phyloP scores from a whole-genome alignment of 2,797 vertebrate species.

The Periophthalmus magnuspinnatus region DNA sequence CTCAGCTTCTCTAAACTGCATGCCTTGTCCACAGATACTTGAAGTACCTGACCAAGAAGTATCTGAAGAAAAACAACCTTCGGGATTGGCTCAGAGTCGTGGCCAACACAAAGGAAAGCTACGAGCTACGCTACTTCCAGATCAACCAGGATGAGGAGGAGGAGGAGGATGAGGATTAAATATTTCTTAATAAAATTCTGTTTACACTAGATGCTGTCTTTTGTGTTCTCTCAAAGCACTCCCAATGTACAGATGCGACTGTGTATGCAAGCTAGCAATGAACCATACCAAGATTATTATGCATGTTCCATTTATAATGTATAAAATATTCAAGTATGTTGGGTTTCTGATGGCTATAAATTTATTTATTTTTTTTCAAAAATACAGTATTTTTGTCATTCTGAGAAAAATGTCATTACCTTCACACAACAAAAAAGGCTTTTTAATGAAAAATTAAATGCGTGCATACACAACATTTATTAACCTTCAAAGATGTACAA shows the following conservation, averaged over 20 bases:
- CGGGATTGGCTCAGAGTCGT: conserved; percentile 90
- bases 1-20: not conserved
- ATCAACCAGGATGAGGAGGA: conserved; percentile 94
- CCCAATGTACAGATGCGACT: not conserved
- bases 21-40: conserved; percentile 79
- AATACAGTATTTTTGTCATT: too few relatives aligned
- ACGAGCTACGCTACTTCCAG: conserved; percentile 92
- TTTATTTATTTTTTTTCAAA: too few relatives aligned
- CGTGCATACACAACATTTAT: too few relatives aligned
- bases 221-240: not conserved
- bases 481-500: too few relatives aligned
- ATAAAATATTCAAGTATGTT: too few relatives aligned
- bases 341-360: too few relatives aligned
- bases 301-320: too few relatives aligned
- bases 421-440: too few relatives aligned
- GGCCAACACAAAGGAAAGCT: conserved; percentile 91
- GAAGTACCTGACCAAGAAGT: conserved; percentile 95
- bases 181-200: conserved; percentile 50
- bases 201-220: conserved; percentile 36
- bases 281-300: too few relatives aligned
- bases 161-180: conserved; percentile 89
- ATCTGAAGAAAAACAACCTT: conserved; percentile 92
- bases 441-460: too few relatives aligned
- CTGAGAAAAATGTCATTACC: too few relatives aligned
- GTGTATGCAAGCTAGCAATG: too few relatives aligned